Evolutionary conservation across 1,140 invertebrate species (phyloP).

Genomic region (Drosophila virilis): DNA sequence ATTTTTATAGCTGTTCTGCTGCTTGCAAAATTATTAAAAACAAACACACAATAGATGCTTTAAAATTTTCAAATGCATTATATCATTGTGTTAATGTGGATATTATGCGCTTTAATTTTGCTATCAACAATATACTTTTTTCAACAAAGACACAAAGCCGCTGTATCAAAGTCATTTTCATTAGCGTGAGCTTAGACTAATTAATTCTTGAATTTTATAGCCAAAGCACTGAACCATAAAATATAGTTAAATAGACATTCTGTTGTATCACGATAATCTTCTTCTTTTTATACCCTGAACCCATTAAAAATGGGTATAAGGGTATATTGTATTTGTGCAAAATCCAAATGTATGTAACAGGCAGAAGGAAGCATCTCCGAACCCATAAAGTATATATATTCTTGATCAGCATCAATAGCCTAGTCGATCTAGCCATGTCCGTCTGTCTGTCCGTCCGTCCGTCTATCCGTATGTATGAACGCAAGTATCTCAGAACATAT

Average conservation of each 20-base stretch:
- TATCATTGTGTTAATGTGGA: slow-evolving; percentile 1
- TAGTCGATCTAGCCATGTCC: too few species aligned
- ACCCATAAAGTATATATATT: too few species aligned
- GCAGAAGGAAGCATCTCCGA: too few species aligned
- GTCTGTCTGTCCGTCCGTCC: too few species aligned
- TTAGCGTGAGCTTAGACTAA: slow-evolving; percentile 1
- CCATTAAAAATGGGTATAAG: too few species aligned
- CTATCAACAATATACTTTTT: not conserved
- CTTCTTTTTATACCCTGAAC: too few species aligned
- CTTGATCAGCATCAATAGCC: too few species aligned
- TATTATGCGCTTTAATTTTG: not conserved
- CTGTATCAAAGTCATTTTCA: not conserved
- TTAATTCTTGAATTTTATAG: not conserved
- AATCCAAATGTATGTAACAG: too few species aligned
- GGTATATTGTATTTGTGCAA: too few species aligned
- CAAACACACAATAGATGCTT: not conserved
- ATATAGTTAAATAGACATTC: not conserved
- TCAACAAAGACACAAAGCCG: not conserved
- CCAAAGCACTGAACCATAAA: not conserved
- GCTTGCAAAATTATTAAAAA: not conserved
- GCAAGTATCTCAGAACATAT: too few species aligned
- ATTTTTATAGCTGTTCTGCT: not conserved
- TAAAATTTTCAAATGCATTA: not conserved
- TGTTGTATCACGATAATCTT: not conserved
- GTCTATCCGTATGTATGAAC: too few species aligned